These are phyloP conservation scores for Manis crassicaudata DNA, from an alignment of 2,797 vertebrate species.

Conservation along the genomic window DNA sequence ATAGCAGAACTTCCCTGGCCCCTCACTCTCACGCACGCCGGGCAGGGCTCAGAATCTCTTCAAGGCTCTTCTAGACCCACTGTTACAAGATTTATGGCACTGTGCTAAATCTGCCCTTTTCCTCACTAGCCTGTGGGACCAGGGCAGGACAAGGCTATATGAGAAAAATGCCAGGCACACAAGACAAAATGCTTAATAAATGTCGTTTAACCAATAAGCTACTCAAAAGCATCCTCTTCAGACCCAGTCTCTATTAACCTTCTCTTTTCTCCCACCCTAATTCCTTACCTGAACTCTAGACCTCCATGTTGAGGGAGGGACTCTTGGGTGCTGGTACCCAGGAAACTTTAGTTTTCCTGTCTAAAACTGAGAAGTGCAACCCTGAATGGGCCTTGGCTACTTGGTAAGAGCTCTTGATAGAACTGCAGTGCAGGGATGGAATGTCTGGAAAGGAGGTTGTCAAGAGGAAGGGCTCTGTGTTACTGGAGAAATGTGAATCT, in stretches of 20 bases:
- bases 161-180: not conserved
- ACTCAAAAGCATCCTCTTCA: constrained; percentile 14
- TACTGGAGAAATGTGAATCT: constrained; percentile 79
- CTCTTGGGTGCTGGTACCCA: constrained; percentile 48
- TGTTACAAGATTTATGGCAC: not conserved
- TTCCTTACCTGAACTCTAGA: not conserved
- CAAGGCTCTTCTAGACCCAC: not conserved
- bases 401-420: constrained; percentile 77
- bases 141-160: not conserved
- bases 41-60: not conserved
- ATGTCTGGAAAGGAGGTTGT: constrained; percentile 76
- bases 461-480: constrained; percentile 78
- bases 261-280: constrained; percentile 6
- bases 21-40: not conserved
- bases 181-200: not conserved
- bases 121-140: not conserved
- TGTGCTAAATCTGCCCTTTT: not conserved
- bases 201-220: not conserved
- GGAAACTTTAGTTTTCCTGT: constrained; percentile 61
- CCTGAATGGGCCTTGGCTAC: constrained; percentile 64
- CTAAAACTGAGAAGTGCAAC: constrained; percentile 68
- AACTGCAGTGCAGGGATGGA: constrained; percentile 82
- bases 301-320: not conserved
- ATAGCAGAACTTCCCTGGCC: not conserved
- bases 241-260: not conserved